Conservation (phyloP, 2,888 invertebrate genomes). For the Trichogramma dendrolimi region DNA sequence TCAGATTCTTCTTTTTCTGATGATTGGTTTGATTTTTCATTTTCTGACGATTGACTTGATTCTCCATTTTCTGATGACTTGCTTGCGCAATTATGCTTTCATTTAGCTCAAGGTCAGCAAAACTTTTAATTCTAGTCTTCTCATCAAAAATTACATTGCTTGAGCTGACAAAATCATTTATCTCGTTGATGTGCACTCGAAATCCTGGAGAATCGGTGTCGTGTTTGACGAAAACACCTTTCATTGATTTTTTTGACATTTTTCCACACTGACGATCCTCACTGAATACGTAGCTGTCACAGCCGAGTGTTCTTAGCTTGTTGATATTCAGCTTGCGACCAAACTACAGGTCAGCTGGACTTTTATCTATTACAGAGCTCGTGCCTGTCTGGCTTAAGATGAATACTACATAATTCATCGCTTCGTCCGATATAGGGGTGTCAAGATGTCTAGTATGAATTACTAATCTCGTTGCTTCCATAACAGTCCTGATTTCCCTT, state of each 20-base stretch:
- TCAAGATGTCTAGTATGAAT: conserved; percentile 27
- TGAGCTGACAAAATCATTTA: conserved; percentile 30
- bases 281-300: conserved; percentile 31
- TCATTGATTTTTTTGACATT: conserved; percentile 28
- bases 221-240: conserved; percentile 34
- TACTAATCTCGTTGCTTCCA: conserved; percentile 37
- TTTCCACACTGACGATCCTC: conserved; percentile 30
- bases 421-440: conserved; percentile 34
- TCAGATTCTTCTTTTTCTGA: conserved; percentile 2
- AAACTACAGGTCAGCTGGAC: too few species aligned
- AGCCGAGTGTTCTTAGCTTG: conserved; percentile 33
- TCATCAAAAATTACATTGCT: conserved; percentile 26
- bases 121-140: not conserved
- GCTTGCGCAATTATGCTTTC: too few species aligned
- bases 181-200: conserved; percentile 26
- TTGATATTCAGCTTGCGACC: too few species aligned
- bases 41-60: not conserved
- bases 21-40: too few species aligned
- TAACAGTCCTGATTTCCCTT: conserved; percentile 42
- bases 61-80: too few species aligned
- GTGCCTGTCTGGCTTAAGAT: conserved; percentile 28
- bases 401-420: conserved; percentile 33
- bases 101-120: not conserved
- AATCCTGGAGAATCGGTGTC: conserved; percentile 32
- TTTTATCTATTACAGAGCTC: conserved; percentile 22